These are phyloP conservation scores for Ceriagrion tenellum DNA, from an alignment of 2,888 invertebrate species.

Conservation along the genomic window DNA sequence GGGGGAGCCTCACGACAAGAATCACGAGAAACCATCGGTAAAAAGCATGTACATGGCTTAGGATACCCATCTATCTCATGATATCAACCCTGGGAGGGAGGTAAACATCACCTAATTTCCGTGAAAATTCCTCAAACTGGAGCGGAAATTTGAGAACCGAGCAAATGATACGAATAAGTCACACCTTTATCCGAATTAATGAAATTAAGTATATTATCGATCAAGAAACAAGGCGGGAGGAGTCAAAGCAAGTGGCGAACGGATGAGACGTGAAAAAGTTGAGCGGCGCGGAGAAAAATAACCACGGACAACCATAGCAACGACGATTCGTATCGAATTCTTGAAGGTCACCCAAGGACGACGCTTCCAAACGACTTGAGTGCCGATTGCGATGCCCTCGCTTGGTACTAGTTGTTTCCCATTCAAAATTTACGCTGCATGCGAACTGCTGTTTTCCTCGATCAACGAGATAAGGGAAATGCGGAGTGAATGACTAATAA, in stretches of 20 bases:
- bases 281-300: neutral
- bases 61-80: neutral
- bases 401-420: neutral
- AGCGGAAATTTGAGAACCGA: neutral
- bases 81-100: neutral
- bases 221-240: neutral
- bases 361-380: neutral
- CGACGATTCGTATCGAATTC: conserved; percentile 1
- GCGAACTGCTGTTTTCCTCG: neutral
- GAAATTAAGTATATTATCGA: neutral
- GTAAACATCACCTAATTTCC: neutral
- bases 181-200: neutral
- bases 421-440: neutral
- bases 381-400: neutral
- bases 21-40: neutral
- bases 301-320: neutral
- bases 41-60: neutral
- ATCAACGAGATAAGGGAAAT: neutral
- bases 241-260: neutral
- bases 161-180: neutral
- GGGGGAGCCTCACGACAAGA: neutral
- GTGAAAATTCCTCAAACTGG: neutral
- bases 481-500: neutral
- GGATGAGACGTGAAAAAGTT: neutral
- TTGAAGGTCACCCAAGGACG: conserved; percentile 14